These are phyloP conservation scores for Mastigias papua DNA, from an alignment of 30 jellyfish, hydroid and myxozoan species.

Conservation along the genomic window DNA sequence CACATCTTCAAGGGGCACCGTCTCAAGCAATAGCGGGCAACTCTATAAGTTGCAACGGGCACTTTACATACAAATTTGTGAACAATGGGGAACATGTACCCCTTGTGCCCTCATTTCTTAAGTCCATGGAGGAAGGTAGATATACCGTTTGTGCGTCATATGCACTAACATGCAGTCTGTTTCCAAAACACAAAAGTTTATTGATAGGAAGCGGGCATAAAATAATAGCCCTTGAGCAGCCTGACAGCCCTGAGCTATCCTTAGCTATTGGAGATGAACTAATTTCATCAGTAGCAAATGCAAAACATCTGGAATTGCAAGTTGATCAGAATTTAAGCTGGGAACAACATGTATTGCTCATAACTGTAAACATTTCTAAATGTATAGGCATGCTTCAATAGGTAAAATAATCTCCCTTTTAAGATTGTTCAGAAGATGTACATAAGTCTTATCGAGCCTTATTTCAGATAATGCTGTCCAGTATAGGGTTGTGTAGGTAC, in stretches of 20 bases:
- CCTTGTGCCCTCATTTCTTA: too few relatives aligned
- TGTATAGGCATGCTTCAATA: not conserved
- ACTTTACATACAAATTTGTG: too few relatives aligned
- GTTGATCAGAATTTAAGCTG: not conserved
- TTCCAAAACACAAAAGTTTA: too few relatives aligned
- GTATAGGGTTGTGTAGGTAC: not conserved
- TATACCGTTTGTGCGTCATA: too few relatives aligned
- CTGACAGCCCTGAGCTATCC: not conserved
- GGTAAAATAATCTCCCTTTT: not conserved
- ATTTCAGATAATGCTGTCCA: not conserved
- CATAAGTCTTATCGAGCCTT: not conserved
- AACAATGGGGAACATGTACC: too few relatives aligned
- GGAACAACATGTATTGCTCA: not conserved
- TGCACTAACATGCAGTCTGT: too few relatives aligned
- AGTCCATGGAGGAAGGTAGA: too few relatives aligned
- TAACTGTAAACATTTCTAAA: not conserved
- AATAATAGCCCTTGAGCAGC: not conserved
- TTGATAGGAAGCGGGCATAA: slow-evolving; percentile 10
- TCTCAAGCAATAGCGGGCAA: too few relatives aligned
- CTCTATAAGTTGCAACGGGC: too few relatives aligned
- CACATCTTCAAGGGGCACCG: too few relatives aligned
- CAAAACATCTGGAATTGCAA: not conserved
- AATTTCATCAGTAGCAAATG: not conserved
- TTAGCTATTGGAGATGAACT: slow-evolving; percentile 6
- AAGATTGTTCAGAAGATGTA: not conserved